Evolutionary conservation across 64 coral and sea anemone genomes (phyloP), one percentile per base, ranked within the genome.

Genomic region (Cladopsammia gracilis): DNA sequence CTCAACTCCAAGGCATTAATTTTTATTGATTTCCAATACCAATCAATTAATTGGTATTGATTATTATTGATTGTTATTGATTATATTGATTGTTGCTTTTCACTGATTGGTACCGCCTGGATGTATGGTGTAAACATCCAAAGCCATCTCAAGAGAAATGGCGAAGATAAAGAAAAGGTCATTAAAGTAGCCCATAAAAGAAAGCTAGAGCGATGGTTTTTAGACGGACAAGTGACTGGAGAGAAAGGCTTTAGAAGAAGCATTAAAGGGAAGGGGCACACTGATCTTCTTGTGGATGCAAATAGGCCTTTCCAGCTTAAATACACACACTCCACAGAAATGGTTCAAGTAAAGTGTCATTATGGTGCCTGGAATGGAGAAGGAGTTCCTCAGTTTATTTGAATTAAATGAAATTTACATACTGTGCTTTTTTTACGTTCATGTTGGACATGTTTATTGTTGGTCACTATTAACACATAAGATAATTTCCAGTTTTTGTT

Each of bases 301-400:
- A 71, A 71, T 71, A 71, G 4, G 69, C 25, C 69, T 71, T 71
- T 71, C 69, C 69, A 71, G 69, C 69, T 71, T 71, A 71, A 71
- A 71, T 71, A 71, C 69, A 71, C 34, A 34, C 34, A 71, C 69
- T 71, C 69, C 69, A 71, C 69, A 71, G 69, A 71, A 71, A 71
- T 71, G 25, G 69, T 71, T 34, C 69, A 45, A 78, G 58, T 78
- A 58, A 78, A 78, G 76, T 78, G 76, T 78, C 23, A 78, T 78
- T 78, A 58, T 78, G 76, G 76, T 57, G 76, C 58, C 76, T 78
- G 76, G 76, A 78, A 78, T 26, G 76, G 58, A 71, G 69, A 71
- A 71, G 69, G 69, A 71, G 69, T 71, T 71, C 69, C 69, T 71
- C 69, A 71, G 69, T 42, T 71, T 71, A 71, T 71, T 71, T 71